Evolutionary conservation across 1,140 invertebrate species (phyloP), one percentile per base, ranked within the genome.

Genomic region (Trichonephila clavipes): DNA sequence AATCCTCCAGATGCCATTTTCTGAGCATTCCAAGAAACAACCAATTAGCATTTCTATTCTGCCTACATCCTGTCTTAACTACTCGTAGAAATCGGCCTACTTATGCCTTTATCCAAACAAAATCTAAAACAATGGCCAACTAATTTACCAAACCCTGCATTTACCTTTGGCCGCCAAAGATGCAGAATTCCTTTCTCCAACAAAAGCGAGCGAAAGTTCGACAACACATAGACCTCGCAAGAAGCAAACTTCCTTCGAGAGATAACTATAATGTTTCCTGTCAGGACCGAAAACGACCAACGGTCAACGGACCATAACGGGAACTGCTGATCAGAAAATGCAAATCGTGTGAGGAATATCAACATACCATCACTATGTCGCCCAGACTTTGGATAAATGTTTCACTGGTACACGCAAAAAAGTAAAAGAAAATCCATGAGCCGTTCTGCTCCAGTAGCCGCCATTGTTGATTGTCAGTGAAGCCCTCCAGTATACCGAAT

Each of bases 371-470:
- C 82, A 83, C 51, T 59, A 28, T 77, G 72, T 77, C 72, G 24
- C 24, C 24, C 16, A 77, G 72, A 77, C 34, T 77, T 58, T 59
- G 44, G 44, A n/a, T 51, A 83, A 58, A 83, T 83, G 82, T 83
- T 59, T 83, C 82, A 83, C 40, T 83, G 82, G 82, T 83, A 28
- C 82, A 83, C 82, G 82, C 82, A 18, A 83, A 83, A 83, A 83
- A 16, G 18, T 34, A 77, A 40, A 72, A 77, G 51, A 21, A 83
- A 24, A 59, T 10, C 16, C 82, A 24, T 1, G 19, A 83, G 19
- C 82, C 40, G 82, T 83, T 83, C 44, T 58, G 82, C 82, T 83
- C 82, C 82, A 83, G 82, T 83, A 83, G 82, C 82, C 82, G 40
- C 82, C 82, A 83, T 83, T 83, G 82, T 83, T 21, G 40, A 83